A percentile compares a stretch with the other conserved stretches of the same genome.
Evolutionary conservation across 2,113 vertebrate species (phyloP).

Genomic region (Takifugu flavidus): DNA sequence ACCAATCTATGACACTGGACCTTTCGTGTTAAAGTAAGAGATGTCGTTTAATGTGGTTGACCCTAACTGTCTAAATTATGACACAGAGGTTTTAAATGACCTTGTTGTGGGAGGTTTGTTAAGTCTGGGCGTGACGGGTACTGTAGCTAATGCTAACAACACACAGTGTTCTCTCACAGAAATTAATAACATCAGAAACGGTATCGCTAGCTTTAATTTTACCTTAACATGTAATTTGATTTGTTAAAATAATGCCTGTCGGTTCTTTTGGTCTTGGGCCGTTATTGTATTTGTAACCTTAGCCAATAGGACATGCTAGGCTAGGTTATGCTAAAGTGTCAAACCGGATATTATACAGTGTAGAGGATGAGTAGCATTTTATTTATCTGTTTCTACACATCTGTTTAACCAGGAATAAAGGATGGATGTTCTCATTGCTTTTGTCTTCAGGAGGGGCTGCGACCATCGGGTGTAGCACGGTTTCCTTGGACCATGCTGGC

Average conservation of each 20-base stretch:
- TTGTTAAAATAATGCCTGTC: too few species aligned
- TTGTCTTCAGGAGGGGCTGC: neutral
- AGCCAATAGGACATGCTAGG: neutral
- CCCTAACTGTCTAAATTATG: neutral
- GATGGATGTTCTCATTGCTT: neutral
- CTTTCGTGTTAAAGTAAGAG: constrained; percentile 7
- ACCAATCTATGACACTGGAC: neutral
- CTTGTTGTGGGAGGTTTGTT: neutral
- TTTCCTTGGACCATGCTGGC: constrained; percentile 78
- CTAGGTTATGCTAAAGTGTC: too few species aligned
- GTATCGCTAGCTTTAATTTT: too few species aligned
- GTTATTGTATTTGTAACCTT: too few species aligned
- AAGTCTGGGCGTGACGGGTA: constrained; percentile 11
- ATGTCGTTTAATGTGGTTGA: too few species aligned
- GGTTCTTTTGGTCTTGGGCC: too few species aligned
- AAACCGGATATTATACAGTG: too few species aligned
- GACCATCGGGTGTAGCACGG: constrained; percentile 4
- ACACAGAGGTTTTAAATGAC: neutral
- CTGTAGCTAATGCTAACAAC: constrained; percentile 24
- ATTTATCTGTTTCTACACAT: neutral
- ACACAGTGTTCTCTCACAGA: neutral
- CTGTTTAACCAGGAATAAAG: neutral
- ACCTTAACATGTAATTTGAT: too few species aligned
- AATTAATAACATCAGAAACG: too few species aligned
- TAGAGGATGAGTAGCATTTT: neutral